Base-by-base conservation (phyloP, 2,113 vertebrate genomes). In the Holacanthus passer region DNA sequence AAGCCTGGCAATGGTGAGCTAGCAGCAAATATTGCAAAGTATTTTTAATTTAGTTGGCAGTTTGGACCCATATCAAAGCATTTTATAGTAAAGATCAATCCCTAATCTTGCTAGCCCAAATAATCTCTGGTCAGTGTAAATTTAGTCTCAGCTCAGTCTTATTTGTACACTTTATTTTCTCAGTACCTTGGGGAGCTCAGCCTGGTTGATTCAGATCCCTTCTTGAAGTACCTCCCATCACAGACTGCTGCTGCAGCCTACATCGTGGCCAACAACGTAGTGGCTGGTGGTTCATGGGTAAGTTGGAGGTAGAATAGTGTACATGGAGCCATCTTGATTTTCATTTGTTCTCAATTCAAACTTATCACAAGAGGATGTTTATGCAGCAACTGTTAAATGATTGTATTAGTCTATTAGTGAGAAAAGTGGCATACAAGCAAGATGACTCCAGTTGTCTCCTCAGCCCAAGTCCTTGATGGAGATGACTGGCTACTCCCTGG, bases 151-250 rank as follows among this genome's bases (percentile, higher is more conserved):
- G 35, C 35, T 37, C 35, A 37, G 35, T 37, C 35, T 37, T 37
- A 7, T 7, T n/a, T n/a, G n/a, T n/a, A n/a, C n/a, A n/a, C n/a
- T 20, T 6, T 7, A 55, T 9, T 9, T 5, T 6, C 7, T 5
- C 88, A 99, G 98, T 99, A 97, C 89, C 93, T 99, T 17, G 96
- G 97, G 31, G 98, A 99, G 88, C 92, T 99, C 65, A 98, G 97
- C 84, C 83, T 99, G 74, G 95, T 99, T 3, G 98, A 99, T 84
- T 97, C 96, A 0, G 98, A 99, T 56, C 96, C 97, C 3, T 99
- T 97, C 87, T 85, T 99, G 75, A 98, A 98, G 83, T 99, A 99
- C 67, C 88, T 99, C 64, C 98, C 98, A 0, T 99, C 98, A 0
- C 91, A 97, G n/a, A 95, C 91, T 1, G 97, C 98, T 27, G 98